Evolutionary conservation across 2,797 vertebrate genomes (phyloP).

Genomic region (Alectoris magna): DNA sequence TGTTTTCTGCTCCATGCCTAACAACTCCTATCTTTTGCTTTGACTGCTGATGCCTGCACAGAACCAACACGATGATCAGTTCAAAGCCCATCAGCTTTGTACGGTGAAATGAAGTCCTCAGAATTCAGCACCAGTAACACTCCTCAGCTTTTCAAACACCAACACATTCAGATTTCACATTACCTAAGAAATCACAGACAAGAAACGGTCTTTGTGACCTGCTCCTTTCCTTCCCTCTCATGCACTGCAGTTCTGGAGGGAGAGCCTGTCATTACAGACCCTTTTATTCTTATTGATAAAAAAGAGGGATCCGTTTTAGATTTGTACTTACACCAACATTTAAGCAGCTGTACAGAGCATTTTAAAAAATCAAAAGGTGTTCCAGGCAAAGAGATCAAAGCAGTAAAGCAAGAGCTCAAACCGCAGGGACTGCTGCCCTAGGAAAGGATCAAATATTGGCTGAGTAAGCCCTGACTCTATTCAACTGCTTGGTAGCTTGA

Average conservation of each 20-base stretch:
- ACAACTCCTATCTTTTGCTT: neutral
- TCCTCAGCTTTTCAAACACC: neutral
- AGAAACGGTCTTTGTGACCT: neutral
- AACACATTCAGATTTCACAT: neutral
- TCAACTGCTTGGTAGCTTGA: neutral
- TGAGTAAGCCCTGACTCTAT: slow-evolving; percentile 39
- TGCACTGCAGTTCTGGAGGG: neutral
- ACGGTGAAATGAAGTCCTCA: neutral
- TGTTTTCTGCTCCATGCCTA: neutral
- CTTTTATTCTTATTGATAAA: neutral
- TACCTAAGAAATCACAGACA: neutral
- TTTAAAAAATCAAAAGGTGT: slow-evolving; percentile 44
- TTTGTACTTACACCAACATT: neutral
- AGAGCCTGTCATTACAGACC: neutral
- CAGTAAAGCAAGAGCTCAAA: slow-evolving; percentile 7
- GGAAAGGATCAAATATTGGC: slow-evolving; percentile 39
- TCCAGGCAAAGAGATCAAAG: neutral
- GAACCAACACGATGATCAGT: neutral
- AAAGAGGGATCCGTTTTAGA: neutral
- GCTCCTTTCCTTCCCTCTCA: neutral
- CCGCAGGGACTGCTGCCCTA: neutral
- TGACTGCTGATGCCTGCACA: neutral
- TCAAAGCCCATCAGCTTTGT: neutral
- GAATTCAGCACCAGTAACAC: neutral
- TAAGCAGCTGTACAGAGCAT: neutral